Conservation (phyloP, 2,113 vertebrate species). For the Emydocephalus ijimae region DNA sequence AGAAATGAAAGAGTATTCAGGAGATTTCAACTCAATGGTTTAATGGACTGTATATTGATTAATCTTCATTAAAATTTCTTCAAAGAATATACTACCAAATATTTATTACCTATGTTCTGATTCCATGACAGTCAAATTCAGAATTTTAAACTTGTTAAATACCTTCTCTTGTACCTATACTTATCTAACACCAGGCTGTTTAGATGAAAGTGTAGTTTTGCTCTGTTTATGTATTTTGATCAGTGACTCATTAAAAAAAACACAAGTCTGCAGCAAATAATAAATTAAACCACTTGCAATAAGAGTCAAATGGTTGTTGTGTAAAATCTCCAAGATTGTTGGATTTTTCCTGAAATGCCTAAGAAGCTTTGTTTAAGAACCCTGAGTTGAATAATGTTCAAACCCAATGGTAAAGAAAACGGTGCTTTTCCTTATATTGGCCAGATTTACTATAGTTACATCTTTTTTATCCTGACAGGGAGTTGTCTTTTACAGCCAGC, state of each 20-base stretch:
- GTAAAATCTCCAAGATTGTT: conserved; percentile 47
- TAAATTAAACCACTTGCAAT: neutral
- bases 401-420: neutral
- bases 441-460: neutral
- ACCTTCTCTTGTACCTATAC: neutral
- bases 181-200: neutral
- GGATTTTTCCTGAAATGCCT: neutral
- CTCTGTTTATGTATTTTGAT: neutral
- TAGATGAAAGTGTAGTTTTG: neutral
- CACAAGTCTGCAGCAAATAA: neutral
- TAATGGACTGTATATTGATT: neutral
- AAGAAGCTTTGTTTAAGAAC: neutral
- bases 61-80: neutral
- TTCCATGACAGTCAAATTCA: neutral
- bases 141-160: neutral
- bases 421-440: neutral
- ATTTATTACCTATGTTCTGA: neutral
- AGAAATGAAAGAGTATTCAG: neutral
- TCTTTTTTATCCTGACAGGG: neutral
- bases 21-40: neutral
- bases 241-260: conserved; percentile 1
- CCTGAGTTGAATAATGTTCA: neutral
- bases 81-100: neutral
- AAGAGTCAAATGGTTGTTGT: conserved; percentile 24
- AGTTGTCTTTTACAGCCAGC: neutral